Percentiles rank a stretch among this genome's conserved stretches.
phyloP scores from a whole-genome alignment of 2,888 invertebrate genomes.

The Standfussiana lucernea region DNA sequence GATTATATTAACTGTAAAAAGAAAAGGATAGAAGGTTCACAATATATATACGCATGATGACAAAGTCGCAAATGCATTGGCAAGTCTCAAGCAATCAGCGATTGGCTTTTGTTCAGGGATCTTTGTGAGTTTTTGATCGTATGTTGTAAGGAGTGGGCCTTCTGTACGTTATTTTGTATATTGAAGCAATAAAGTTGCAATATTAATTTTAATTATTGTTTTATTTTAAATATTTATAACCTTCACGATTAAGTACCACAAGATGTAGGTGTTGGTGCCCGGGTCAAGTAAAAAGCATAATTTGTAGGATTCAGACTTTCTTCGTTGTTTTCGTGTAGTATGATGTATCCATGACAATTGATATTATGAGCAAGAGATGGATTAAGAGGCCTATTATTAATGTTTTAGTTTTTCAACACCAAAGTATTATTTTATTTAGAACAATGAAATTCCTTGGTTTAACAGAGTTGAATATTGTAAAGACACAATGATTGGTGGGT shows the following conservation, averaged over 20 bases:
- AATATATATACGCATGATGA: slow-evolving; percentile 9
- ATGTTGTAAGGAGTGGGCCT: slow-evolving; percentile 23
- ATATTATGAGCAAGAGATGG: not conserved
- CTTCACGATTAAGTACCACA: not conserved
- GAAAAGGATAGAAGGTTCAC: slow-evolving; percentile 16
- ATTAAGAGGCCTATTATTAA: not conserved
- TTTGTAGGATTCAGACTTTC: not conserved
- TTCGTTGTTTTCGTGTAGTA: not conserved
- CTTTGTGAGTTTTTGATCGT: slow-evolving; percentile 25
- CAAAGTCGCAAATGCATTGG: slow-evolving; percentile 1
- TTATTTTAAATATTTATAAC: slow-evolving; percentile 26
- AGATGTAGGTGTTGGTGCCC: too few relatives aligned
- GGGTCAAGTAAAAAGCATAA: not conserved
- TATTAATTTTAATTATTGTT: slow-evolving; percentile 50
- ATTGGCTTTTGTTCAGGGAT: not conserved
- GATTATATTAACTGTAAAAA: slow-evolving; percentile 44
- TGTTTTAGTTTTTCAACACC: not conserved
- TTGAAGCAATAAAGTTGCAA: slow-evolving; percentile 65
- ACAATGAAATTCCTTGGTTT: not conserved
- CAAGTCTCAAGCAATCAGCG: not conserved
- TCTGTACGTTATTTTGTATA: slow-evolving; percentile 59
- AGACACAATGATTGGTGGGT: not conserved
- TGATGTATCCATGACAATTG: not conserved
- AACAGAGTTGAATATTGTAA: not conserved
- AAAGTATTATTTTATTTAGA: not conserved